Conservation (phyloP, 2,888 invertebrate species). For the Phytoseiulus persimilis region DNA sequence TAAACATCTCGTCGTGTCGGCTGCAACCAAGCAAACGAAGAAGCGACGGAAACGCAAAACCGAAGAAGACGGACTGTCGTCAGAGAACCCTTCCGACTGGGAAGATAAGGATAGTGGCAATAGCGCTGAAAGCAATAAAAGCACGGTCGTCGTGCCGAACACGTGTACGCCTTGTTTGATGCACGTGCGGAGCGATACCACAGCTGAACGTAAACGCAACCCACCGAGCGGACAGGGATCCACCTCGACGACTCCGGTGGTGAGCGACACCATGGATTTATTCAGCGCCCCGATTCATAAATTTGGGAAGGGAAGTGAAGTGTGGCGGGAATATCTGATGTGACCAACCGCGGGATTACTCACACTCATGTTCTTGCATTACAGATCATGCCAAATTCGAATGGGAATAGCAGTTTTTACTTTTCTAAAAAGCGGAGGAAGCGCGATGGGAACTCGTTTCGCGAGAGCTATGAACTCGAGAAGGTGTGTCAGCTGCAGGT, state of each 20-base stretch:
- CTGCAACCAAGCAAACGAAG: not conserved
- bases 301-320: too few species aligned
- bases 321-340: not conserved
- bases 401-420: constrained; percentile 34
- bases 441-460: constrained; percentile 11
- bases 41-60: constrained; percentile 10
- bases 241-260: not conserved
- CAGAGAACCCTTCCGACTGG: constrained; percentile 23
- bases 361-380: not conserved
- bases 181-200: constrained; percentile 24
- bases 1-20: constrained; percentile 27
- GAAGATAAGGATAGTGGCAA: constrained; percentile 23
- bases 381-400: constrained; percentile 30
- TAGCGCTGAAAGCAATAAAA: constrained; percentile 22
- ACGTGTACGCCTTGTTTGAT: constrained; percentile 28
- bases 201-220: not conserved
- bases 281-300: not conserved
- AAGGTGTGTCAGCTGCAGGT: not conserved
- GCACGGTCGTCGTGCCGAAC: constrained; percentile 20
- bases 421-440: constrained; percentile 11
- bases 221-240: not conserved
- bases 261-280: not conserved
- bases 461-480: constrained; percentile 31
- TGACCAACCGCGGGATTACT: not conserved
- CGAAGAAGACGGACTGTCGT: constrained; percentile 22